A percentile compares a stretch with the other conserved stretches of the same genome.
Conservation (phyloP, 1,140 invertebrate genomes). For the Phthorimaea operculella region DNA sequence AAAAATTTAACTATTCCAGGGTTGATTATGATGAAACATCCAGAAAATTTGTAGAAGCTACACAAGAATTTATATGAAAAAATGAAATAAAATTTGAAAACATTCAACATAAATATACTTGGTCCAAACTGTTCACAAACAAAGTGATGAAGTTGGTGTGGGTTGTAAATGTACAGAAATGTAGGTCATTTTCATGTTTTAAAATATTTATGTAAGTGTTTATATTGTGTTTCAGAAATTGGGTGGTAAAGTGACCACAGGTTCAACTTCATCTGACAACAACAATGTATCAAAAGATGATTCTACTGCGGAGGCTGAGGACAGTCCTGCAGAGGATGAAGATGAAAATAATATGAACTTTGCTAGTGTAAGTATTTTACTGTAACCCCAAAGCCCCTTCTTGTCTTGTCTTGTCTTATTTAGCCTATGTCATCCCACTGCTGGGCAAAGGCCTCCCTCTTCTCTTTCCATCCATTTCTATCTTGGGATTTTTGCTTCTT, state of each 20-base stretch:
- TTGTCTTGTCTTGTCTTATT: too few species aligned
- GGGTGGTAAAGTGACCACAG: slow-evolving; percentile 37
- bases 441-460: too few species aligned
- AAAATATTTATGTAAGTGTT: too few species aligned
- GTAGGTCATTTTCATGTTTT: too few species aligned
- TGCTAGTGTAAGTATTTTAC: slow-evolving; percentile 31
- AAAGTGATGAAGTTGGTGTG: too few species aligned
- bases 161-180: too few species aligned
- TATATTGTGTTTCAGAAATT: slow-evolving; percentile 49
- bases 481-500: too few species aligned
- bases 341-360: slow-evolving; percentile 26
- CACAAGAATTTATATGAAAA: background rate
- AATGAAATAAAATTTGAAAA: background rate
- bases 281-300: slow-evolving; percentile 31
- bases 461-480: too few species aligned
- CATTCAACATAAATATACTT: too few species aligned
- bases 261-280: slow-evolving; percentile 31
- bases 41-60: background rate
- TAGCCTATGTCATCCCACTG: too few species aligned
- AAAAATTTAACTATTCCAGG: background rate
- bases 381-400: too few species aligned
- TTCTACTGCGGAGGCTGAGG: slow-evolving; percentile 29
- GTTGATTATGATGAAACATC: background rate
- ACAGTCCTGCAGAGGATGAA: slow-evolving; percentile 31
- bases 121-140: too few species aligned